Conservation (phyloP, 2,797 vertebrate genomes). For the Xiphorhynchus erythropygius region DNA sequence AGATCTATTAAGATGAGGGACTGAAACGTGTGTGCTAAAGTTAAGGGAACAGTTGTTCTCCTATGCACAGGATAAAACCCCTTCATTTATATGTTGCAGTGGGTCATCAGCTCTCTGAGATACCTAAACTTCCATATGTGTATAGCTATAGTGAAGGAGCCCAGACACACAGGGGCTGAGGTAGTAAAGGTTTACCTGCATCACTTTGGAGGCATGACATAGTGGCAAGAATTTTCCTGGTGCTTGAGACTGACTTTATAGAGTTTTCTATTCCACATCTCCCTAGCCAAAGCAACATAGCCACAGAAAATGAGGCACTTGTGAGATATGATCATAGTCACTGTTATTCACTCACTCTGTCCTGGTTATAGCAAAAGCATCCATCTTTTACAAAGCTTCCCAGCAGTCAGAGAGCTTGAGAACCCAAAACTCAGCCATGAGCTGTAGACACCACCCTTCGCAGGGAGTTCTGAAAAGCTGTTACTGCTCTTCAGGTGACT, state of each 20-base stretch:
- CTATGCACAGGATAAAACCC: not conserved
- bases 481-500: not conserved
- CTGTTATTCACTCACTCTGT: not conserved
- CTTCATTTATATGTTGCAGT: accelerated
- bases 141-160: not conserved
- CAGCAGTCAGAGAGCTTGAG: not conserved
- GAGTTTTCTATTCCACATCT: not conserved
- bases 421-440: not conserved
- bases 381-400: not conserved
- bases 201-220: not conserved
- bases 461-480: not conserved
- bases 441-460: not conserved
- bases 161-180: not conserved
- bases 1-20: not conserved
- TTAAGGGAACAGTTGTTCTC: not conserved
- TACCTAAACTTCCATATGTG: not conserved
- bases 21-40: not conserved
- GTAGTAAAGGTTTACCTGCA: not conserved
- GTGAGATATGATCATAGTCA: not conserved
- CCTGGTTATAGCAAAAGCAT: not conserved
- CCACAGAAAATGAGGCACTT: not conserved
- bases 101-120: not conserved
- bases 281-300: not conserved
- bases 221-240: not conserved
- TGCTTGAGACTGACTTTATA: not conserved